Conservation (phyloP, 2,797 vertebrate species). For the Darevskia nairensis region DNA sequence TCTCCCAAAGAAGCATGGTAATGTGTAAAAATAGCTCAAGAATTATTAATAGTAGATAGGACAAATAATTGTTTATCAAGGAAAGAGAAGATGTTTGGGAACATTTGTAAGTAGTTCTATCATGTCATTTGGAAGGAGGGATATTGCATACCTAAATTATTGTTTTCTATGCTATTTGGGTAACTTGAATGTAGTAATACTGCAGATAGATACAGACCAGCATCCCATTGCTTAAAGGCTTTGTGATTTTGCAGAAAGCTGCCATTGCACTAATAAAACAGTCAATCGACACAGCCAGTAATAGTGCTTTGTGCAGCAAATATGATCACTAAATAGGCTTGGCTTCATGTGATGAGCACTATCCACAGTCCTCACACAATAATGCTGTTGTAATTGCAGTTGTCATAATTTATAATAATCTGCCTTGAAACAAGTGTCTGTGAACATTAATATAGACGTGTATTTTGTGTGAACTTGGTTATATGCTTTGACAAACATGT, state of each 20-base stretch:
- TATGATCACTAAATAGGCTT: neutral
- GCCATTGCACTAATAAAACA: neutral
- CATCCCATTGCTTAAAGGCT: neutral
- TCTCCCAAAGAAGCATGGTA: slow-evolving; percentile 99
- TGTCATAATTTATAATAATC: neutral
- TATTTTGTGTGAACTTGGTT: neutral
- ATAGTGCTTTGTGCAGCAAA: neutral
- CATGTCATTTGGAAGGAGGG: neutral
- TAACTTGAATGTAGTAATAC: neutral
- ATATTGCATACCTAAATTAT: neutral
- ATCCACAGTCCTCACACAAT: neutral
- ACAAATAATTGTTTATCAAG: neutral
- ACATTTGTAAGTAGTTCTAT: neutral
- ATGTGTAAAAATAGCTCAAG: neutral
- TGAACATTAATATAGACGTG: neutral
- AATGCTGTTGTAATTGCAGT: neutral
- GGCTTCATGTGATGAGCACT: neutral
- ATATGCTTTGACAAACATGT: neutral
- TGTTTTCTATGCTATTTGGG: neutral
- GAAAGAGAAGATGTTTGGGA: neutral
- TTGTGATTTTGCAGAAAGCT: neutral
- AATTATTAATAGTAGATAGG: neutral
- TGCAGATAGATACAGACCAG: neutral
- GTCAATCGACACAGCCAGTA: neutral
- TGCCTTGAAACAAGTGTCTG: neutral